A percentile compares a stretch with the other conserved stretches of the same genome.
Conservation (phyloP, 2,888 invertebrate genomes). For the Diaprepes abbreviatus region DNA sequence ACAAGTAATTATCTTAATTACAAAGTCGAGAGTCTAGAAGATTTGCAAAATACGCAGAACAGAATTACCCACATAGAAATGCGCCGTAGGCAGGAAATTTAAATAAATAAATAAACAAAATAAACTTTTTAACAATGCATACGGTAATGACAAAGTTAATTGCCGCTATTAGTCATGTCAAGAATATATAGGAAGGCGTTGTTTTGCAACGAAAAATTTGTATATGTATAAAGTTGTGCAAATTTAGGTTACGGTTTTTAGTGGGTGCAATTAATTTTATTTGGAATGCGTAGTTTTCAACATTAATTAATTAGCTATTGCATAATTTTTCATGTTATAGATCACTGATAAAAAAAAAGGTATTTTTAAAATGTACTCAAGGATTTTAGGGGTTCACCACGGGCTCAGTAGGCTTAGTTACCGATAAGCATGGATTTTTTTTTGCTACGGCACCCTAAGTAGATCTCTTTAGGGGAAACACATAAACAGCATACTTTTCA, state of each 20-base stretch:
- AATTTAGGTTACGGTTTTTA: not conserved
- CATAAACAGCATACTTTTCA: too few relatives aligned
- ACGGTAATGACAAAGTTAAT: slow-evolving; percentile 8
- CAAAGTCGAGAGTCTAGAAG: not conserved
- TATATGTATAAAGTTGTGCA: not conserved
- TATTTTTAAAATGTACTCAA: too few relatives aligned
- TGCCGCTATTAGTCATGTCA: slow-evolving; percentile 21
- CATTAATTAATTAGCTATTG: not conserved
- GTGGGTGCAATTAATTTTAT: not conserved
- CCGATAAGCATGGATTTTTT: too few relatives aligned
- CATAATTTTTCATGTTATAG: too few relatives aligned
- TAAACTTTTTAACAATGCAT: slow-evolving; percentile 19
- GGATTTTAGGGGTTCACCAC: too few relatives aligned
- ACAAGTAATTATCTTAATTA: too few relatives aligned
- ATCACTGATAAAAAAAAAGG: too few relatives aligned
- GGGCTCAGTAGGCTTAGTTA: too few relatives aligned
- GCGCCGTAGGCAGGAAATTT: slow-evolving; percentile 23
- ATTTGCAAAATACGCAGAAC: not conserved
- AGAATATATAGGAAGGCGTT: slow-evolving; percentile 18
- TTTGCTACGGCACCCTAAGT: too few relatives aligned
- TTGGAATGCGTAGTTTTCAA: not conserved
- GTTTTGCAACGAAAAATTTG: not conserved
- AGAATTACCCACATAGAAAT: slow-evolving; percentile 1
- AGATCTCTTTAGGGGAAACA: too few relatives aligned
- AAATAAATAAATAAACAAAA: slow-evolving; percentile 19